Evolutionary conservation across 2,888 invertebrate species (phyloP).

Genomic region (Phengaris arion): DNA sequence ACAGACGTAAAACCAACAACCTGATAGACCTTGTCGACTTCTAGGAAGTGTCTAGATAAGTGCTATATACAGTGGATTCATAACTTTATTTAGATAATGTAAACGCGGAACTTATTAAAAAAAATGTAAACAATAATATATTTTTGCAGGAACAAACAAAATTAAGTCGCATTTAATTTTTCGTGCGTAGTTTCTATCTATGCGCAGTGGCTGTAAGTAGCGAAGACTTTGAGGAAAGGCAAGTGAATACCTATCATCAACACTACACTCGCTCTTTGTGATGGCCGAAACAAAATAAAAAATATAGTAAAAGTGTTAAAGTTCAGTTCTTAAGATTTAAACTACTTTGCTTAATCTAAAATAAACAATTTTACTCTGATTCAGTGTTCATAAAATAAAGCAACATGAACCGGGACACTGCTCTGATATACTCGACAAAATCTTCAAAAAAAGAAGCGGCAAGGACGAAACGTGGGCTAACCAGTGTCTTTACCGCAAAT

Average conservation of each 20-base stretch:
- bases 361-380: background rate
- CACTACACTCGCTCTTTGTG: no score
- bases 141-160: background rate
- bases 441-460: background rate
- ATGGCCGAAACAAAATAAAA: no score
- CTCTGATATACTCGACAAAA: background rate
- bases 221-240: background rate
- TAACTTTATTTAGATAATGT: slow-evolving; percentile 38
- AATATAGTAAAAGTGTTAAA: no score
- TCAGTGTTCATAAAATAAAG: background rate
- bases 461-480: slow-evolving; percentile 20
- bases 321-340: no score
- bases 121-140: background rate
- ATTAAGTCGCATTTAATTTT: background rate
- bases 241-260: no score
- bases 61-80: slow-evolving; percentile 37
- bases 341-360: no score
- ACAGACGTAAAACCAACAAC: slow-evolving; percentile 37
- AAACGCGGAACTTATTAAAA: slow-evolving; percentile 36
- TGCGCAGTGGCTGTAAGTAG: background rate
- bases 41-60: slow-evolving; percentile 42
- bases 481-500: slow-evolving; percentile 13
- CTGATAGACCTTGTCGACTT: slow-evolving; percentile 41
- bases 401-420: background rate
- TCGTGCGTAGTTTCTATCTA: background rate